phyloP scores from a whole-genome alignment of 1,140 invertebrate species.

The Drosophila leontia region DNA sequence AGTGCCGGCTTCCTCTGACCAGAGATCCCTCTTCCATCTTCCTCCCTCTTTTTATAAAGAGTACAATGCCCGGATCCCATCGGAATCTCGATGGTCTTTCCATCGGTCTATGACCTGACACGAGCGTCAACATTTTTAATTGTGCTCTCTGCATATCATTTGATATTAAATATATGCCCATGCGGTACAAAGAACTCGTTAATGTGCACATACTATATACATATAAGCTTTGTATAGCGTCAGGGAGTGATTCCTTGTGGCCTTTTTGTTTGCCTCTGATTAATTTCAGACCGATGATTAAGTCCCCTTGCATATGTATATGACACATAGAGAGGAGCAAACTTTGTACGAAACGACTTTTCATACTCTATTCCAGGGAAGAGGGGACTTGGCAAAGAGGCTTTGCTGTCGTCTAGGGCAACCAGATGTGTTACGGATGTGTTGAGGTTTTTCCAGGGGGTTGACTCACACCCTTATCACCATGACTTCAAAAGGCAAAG shows the following conservation, averaged over 20 bases:
- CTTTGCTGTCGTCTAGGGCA: conserved; percentile 39
- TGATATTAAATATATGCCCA: conserved; percentile 58
- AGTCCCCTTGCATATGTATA: conserved; percentile 5
- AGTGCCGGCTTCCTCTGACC: conserved; percentile 34
- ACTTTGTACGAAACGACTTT: conserved; percentile 11
- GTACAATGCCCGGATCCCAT: conserved; percentile 57
- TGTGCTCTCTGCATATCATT: conserved; percentile 72
- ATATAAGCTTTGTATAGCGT: conserved; percentile 1
- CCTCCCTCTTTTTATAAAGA: conserved; percentile 4
- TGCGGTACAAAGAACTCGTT: conserved; percentile 27
- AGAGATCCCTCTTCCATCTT: neutral
- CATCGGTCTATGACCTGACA: conserved; percentile 58
- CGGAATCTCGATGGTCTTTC: conserved; percentile 46
- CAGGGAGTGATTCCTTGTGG: conserved; percentile 21
- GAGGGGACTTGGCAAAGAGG: neutral
- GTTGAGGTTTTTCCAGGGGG: conserved; percentile 9
- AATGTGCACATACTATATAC: conserved; percentile 5
- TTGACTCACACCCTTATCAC: conserved; percentile 17
- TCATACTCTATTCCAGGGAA: neutral
- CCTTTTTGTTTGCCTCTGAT: conserved; percentile 33
- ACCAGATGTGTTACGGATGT: conserved; percentile 11
- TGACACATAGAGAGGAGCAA: conserved; percentile 39
- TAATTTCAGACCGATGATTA: conserved; percentile 58
- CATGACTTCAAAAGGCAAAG: conserved; percentile 4
- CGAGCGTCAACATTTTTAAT: conserved; percentile 69